phyloP scores from a whole-genome alignment of 1,140 invertebrate species.

The Saxidomus purpurata region DNA sequence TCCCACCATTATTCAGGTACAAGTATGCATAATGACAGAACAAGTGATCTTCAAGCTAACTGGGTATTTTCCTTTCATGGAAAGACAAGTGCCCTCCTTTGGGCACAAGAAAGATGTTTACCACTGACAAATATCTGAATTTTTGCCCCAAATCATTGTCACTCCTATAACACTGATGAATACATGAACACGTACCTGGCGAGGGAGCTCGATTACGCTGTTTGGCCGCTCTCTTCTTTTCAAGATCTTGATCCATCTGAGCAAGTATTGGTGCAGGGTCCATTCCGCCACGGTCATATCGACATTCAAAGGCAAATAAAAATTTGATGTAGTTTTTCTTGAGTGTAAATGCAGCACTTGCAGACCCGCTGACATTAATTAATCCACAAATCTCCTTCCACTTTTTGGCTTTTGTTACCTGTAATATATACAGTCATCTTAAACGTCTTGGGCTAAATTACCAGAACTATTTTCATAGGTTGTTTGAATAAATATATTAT shows the following conservation, averaged over 20 bases:
- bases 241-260: slow-evolving; percentile 88
- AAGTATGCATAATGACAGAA: no score
- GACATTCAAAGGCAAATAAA: slow-evolving; percentile 97
- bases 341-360: slow-evolving; percentile 98
- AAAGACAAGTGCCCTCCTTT: no score
- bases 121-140: no score
- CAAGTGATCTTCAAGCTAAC: no score
- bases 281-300: slow-evolving; percentile 97
- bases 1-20: no score
- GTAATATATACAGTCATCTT: slow-evolving; percentile 69
- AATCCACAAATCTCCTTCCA: slow-evolving; percentile 99
- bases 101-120: no score
- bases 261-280: slow-evolving; percentile 98
- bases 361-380: slow-evolving; percentile 97
- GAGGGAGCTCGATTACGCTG: slow-evolving; percentile 80
- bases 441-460: no score
- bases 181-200: slow-evolving; percentile 78
- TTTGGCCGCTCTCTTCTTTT: slow-evolving; percentile 85
- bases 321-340: slow-evolving; percentile 99
- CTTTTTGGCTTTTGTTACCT: slow-evolving; percentile 99
- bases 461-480: no score
- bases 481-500: no score
- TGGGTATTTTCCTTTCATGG: no score
- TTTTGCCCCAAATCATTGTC: no score
- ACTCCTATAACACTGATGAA: no score